These are phyloP conservation scores for Panthera leo DNA, from an alignment of 2,113 vertebrate genomes.

Conservation along the genomic window DNA sequence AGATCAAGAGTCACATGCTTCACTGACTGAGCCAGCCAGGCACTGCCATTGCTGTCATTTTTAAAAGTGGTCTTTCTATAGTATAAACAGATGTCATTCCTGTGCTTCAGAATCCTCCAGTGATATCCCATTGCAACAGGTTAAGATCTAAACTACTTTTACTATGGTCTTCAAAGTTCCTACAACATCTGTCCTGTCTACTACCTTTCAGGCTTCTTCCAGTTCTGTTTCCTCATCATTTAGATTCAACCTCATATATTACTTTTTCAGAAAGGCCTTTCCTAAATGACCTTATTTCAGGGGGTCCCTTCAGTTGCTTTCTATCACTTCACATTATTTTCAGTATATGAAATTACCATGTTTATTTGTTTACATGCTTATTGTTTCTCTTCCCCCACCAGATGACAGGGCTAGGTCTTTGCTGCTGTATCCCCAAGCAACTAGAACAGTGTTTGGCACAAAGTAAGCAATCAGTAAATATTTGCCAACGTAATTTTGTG, in stretches of 20 bases:
- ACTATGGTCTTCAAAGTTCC: not conserved
- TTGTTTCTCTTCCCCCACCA: not conserved
- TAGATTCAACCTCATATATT: not conserved
- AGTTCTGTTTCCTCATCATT: not conserved
- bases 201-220: not conserved
- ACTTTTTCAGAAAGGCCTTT: not conserved
- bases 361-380: slow-evolving; percentile 11
- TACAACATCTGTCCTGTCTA: not conserved
- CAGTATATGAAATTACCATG: not conserved
- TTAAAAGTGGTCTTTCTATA: not conserved
- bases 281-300: not conserved
- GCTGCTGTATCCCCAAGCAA: not conserved
- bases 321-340: not conserved
- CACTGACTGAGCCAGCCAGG: too few relatives aligned
- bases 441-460: not conserved
- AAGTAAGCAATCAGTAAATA: slow-evolving; percentile 4
- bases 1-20: too few relatives aligned
- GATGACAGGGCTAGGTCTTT: slow-evolving; percentile 1
- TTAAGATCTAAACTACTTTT: not conserved
- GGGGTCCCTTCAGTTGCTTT: not conserved
- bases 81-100: not conserved
- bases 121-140: not conserved
- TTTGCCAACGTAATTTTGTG: not conserved
- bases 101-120: not conserved
- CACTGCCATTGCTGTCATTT: not conserved